Evolutionary conservation across 2,113 vertebrate genomes (phyloP).

Genomic region (Carettochelys insculpta): DNA sequence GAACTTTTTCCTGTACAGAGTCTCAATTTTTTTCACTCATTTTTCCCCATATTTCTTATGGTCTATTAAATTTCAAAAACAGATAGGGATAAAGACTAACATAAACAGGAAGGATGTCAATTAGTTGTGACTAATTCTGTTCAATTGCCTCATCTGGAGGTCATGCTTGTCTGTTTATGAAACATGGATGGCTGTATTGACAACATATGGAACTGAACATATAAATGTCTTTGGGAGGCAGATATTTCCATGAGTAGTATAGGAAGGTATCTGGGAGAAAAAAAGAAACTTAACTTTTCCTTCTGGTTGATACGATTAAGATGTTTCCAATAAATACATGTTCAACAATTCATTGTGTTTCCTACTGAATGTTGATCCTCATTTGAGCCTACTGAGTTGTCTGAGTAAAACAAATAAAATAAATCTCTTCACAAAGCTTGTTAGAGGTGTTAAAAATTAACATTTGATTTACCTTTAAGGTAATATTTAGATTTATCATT

Average conservation of each 20-base stretch:
- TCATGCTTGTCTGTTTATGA: conserved; percentile 74
- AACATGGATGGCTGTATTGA: conserved; percentile 76
- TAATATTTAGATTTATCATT: not conserved
- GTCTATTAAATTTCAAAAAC: conserved; percentile 67
- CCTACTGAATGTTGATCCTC: not conserved
- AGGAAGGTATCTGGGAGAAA: conserved; percentile 28
- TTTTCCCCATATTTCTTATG: conserved; percentile 60
- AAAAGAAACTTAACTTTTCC: not conserved
- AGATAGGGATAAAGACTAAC: conserved; percentile 76
- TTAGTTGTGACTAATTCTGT: conserved; percentile 86
- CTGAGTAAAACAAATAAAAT: not conserved
- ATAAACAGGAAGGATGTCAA: conserved; percentile 83
- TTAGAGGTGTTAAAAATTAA: not conserved
- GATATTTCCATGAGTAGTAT: conserved; percentile 30
- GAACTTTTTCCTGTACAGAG: conserved; percentile 17
- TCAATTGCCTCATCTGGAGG: conserved; percentile 81
- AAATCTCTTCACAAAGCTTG: not conserved
- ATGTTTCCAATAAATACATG: not conserved
- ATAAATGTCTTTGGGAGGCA: conserved; percentile 45
- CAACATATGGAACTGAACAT: conserved; percentile 71
- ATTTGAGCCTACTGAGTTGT: conserved; percentile 1
- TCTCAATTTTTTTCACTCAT: too few species aligned
- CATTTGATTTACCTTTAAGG: not conserved
- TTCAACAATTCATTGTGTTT: conserved; percentile 19
- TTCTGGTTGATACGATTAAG: not conserved